Base-by-base conservation (phyloP, 2,113 vertebrate species). In the Malurus cyaneus region DNA sequence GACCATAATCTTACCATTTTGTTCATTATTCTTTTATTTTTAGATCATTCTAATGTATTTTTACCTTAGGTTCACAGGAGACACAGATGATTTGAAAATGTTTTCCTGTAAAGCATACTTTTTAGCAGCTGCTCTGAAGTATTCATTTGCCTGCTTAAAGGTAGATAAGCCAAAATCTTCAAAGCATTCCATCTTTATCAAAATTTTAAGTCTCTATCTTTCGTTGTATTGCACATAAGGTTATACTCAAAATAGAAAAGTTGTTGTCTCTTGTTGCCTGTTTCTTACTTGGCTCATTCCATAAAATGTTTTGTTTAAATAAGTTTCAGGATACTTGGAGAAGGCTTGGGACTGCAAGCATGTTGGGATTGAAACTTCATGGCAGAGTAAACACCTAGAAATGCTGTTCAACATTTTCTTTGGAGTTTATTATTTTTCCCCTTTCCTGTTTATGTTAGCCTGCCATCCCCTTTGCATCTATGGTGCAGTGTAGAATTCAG, bases 311-410 rank as follows among this genome's bases (percentile, higher is more conserved):
- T 83, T 34, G 52, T 61, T 53, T 67, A 36, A 67, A 52, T 36
- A 76, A 11, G 12, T 80, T 86, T 72, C 28, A 54, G 34, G 46
- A 65, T 66, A 41, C 21, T 29, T 46, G 18, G 60, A 31, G 67
- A 67, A 47, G 28, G 14, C 14, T 64, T 89, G 31, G 57, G 16
- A 65, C 11, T 46, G 26, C 47, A 36, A 2, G 28, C 4, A 4
- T 24, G 7, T 21, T 80, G 31, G 13, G 32, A 54, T 25, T 66
- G 50, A 59, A 62, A 39, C 28, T 3, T 57, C 25, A 14, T 19
- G 29, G 59, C 3, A 12, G 41, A 73, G 11, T 0, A 0, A 73
- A 65, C 25, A 34, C 13, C 6, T 28, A 11, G 34, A 53, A 59
- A 13, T 19, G n/a, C 20, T 74, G 39, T 49, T 44, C 11, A 18